Percentiles rank a stretch among this genome's conserved stretches.
phyloP scores from a whole-genome alignment of 2,888 invertebrate genomes.

The Caenorhabditis japonica region DNA sequence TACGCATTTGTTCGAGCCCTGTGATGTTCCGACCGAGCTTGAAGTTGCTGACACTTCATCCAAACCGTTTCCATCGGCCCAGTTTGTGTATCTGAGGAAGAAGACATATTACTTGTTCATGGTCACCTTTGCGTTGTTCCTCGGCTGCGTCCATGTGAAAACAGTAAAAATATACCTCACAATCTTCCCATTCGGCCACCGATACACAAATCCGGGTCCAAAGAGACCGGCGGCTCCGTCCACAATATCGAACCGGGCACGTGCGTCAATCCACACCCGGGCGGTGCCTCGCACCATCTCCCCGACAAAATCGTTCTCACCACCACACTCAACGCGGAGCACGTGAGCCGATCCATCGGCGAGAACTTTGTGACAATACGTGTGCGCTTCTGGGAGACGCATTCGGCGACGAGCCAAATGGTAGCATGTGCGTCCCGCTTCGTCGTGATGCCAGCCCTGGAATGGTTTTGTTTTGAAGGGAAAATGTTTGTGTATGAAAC shows the following conservation, averaged over 20 bases:
- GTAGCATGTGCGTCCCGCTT: slow-evolving; percentile 60
- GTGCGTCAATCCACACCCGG: slow-evolving; percentile 64
- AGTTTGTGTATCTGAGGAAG: slow-evolving; percentile 68
- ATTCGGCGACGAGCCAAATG: slow-evolving; percentile 57
- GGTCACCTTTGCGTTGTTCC: too few species aligned
- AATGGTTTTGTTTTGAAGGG: not conserved
- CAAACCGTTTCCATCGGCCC: slow-evolving; percentile 59
- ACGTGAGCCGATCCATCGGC: slow-evolving; percentile 56
- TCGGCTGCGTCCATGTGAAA: too few species aligned
- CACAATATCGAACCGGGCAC: slow-evolving; percentile 67
- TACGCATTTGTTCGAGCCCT: slow-evolving; percentile 57
- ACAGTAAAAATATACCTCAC: too few species aligned
- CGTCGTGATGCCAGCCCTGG: slow-evolving; percentile 58
- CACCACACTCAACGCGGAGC: slow-evolving; percentile 60
- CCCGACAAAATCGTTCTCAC: slow-evolving; percentile 64
- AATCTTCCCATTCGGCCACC: slow-evolving; percentile 68
- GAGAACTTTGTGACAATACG: slow-evolving; percentile 54
- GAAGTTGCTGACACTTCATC: too few species aligned
- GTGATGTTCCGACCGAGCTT: too few species aligned
- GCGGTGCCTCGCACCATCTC: slow-evolving; percentile 28
- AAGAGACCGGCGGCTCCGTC: slow-evolving; percentile 66
- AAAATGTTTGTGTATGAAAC: too few species aligned
- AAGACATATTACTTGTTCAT: too few species aligned
- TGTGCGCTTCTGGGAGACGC: slow-evolving; percentile 58
- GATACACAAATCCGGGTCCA: slow-evolving; percentile 67